These are phyloP conservation scores for Salvelinus fontinalis DNA, from an alignment of 2,113 vertebrate genomes.

Conservation along the genomic window DNA sequence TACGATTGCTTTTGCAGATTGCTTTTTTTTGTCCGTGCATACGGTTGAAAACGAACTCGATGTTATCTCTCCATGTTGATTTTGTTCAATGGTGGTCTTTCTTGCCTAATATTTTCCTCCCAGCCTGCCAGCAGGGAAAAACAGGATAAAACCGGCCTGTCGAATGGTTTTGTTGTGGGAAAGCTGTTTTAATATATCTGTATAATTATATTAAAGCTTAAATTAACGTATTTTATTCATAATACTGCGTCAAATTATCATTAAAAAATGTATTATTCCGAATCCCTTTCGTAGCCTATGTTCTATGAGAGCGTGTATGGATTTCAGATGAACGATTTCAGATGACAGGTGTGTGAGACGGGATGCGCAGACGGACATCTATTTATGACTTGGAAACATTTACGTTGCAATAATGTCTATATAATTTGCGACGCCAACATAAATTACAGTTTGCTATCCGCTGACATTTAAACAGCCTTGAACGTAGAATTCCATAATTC, in stretches of 20 bases:
- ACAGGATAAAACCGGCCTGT: constrained; percentile 11
- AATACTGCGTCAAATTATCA: not conserved
- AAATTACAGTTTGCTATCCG: not conserved
- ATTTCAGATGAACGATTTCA: not conserved
- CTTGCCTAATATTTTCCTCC: not conserved
- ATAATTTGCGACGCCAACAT: not conserved
- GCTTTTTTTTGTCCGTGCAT: too few species aligned
- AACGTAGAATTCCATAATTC: not conserved
- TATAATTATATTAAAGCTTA: not conserved
- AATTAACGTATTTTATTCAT: not conserved
- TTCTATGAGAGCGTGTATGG: not conserved
- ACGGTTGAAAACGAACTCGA: too few species aligned
- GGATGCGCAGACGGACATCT: not conserved
- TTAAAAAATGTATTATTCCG: not conserved
- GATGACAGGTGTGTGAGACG: constrained; percentile 8
- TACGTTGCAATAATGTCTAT: not conserved
- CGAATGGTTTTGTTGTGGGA: not conserved
- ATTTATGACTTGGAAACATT: not conserved
- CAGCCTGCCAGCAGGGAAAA: constrained; percentile 4
- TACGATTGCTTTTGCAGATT: too few species aligned
- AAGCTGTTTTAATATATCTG: not conserved
- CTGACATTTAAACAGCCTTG: not conserved
- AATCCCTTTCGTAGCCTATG: not conserved
- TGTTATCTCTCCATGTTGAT: too few species aligned
- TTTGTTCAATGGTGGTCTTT: not conserved